Evolutionary conservation across 2,113 vertebrate species (phyloP).

Genomic region (Ammospiza nelsoni): DNA sequence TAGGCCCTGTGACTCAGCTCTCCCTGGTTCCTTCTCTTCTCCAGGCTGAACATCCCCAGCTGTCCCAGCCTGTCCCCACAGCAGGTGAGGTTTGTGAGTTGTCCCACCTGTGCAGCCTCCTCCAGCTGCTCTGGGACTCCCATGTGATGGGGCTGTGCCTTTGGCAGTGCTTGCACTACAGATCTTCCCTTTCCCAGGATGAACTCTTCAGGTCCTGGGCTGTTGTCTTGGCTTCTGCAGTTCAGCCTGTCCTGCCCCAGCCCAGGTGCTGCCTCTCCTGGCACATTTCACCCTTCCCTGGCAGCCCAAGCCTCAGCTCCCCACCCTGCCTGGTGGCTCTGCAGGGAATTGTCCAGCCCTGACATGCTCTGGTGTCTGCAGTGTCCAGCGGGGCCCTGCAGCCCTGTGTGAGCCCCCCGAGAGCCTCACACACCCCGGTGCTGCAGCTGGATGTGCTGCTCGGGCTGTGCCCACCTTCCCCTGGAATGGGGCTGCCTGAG

Average conservation of each 20-base stretch:
- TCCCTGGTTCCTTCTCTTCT: too few relatives aligned
- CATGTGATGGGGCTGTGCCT: neutral
- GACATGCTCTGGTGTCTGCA: neutral
- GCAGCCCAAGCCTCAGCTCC: neutral
- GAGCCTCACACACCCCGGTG: neutral
- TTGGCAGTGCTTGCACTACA: neutral
- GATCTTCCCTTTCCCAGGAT: neutral
- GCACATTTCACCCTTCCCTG: neutral
- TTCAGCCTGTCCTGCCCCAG: neutral
- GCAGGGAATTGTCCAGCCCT: neutral
- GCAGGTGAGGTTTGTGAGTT: neutral
- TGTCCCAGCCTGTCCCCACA: neutral
- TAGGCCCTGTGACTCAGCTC: neutral
- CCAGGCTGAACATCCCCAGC: neutral
- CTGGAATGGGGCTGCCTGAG: neutral
- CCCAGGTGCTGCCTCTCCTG: neutral
- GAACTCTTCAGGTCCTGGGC: neutral
- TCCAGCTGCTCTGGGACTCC: neutral
- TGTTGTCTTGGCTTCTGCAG: neutral
- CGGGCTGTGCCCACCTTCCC: neutral
- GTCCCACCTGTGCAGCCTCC: neutral
- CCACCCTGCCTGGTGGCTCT: neutral
- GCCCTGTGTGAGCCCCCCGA: neutral
- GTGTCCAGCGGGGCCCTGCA: neutral
- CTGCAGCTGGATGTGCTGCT: neutral